Evolutionary conservation across 2,113 vertebrate species (phyloP).

Genomic region (Chiloscyllium plagiosum): DNA sequence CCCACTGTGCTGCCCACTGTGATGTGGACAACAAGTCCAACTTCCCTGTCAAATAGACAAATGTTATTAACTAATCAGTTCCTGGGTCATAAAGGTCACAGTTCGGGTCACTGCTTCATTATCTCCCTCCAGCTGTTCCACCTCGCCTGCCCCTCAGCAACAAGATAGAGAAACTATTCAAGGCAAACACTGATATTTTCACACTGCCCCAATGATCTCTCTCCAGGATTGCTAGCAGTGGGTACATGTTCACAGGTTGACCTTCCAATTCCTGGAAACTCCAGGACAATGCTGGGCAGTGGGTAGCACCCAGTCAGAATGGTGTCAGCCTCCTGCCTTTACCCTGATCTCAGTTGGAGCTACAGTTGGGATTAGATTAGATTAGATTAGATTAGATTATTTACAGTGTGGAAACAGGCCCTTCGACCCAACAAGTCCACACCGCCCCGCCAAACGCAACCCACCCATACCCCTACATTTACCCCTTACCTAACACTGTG

Average conservation of each 20-base stretch:
- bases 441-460: too few species aligned
- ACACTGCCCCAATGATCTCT: background rate
- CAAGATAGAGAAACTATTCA: background rate
- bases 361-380: too few species aligned
- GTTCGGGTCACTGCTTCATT: background rate
- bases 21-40: background rate
- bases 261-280: background rate
- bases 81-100: background rate
- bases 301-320: background rate
- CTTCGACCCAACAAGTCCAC: too few species aligned
- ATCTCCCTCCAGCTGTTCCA: background rate
- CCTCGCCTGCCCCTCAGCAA: background rate
- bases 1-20: too few species aligned
- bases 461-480: too few species aligned
- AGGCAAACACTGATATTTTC: background rate
- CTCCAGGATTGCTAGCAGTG: background rate
- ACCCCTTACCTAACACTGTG: too few species aligned
- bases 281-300: background rate
- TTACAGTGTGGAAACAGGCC: too few species aligned
- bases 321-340: background rate
- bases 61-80: background rate
- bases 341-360: background rate
- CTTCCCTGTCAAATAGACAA: background rate
- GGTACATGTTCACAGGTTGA: background rate
- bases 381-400: too few species aligned